phyloP scores from a whole-genome alignment of 2,888 invertebrate genomes.

The Cheilosia grossa region DNA sequence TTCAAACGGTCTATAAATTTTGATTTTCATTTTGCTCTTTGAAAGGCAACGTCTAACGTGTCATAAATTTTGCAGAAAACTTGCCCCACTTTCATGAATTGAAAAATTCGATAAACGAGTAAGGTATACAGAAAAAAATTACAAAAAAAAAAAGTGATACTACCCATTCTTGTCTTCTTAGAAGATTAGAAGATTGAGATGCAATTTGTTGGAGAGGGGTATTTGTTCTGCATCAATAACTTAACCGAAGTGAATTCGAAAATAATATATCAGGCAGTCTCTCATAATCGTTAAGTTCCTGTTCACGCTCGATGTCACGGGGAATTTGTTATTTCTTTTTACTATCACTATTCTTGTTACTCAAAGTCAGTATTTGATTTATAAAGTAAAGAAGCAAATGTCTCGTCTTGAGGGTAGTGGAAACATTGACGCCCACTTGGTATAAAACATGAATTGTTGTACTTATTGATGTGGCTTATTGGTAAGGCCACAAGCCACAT shows the following conservation, averaged over 20 bases:
- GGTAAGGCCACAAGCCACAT: too few species aligned
- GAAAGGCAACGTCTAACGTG: conserved; percentile 1
- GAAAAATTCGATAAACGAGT: background rate
- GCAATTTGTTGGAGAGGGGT: background rate
- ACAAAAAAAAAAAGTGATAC: background rate
- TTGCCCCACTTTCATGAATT: conserved; percentile 4
- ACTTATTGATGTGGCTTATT: too few species aligned
- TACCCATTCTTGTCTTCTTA: background rate
- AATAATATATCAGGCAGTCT: background rate
- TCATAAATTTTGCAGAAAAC: conserved; percentile 5
- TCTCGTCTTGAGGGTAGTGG: too few species aligned
- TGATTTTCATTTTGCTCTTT: background rate
- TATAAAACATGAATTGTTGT: too few species aligned
- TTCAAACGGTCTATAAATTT: conserved; percentile 7
- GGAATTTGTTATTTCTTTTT: background rate
- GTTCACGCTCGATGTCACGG: conserved; percentile 4
- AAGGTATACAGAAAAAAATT: background rate
- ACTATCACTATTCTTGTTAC: background rate
- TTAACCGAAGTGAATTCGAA: too few species aligned
- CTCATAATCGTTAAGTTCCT: background rate
- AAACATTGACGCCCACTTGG: too few species aligned
- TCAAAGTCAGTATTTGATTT: background rate
- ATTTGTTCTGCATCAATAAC: background rate
- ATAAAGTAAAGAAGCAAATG: background rate
- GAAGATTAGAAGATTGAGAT: too few species aligned